Conservation (phyloP, 35 echinoderm and acorn worm species). For the Diadema setosum region DNA sequence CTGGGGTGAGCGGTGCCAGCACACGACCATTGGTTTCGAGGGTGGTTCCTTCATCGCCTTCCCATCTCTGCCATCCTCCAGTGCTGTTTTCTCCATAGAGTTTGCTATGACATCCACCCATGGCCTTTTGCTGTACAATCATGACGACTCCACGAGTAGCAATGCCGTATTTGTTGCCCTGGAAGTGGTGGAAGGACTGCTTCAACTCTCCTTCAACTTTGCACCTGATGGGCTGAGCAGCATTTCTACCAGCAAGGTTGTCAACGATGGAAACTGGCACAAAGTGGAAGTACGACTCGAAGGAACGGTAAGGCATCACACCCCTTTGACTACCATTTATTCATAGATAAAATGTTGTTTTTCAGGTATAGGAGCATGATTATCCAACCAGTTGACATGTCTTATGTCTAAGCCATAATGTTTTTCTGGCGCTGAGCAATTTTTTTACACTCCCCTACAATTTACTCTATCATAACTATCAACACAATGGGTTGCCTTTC, state of each 20-base stretch:
- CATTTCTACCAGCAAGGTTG: constrained; percentile 45
- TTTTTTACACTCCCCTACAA: too few species aligned
- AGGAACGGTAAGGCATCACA: constrained; percentile 81
- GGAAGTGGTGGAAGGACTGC: constrained; percentile 55
- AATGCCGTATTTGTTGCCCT: constrained; percentile 75
- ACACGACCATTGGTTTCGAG: constrained; percentile 76
- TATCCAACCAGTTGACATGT: too few species aligned
- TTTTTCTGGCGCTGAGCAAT: too few species aligned
- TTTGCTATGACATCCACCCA: constrained; percentile 66
- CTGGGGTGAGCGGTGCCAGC: constrained; percentile 67
- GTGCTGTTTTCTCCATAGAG: constrained; percentile 60
- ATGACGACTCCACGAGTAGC: constrained; percentile 56
- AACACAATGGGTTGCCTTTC: too few species aligned
- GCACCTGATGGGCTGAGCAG: constrained; percentile 32
- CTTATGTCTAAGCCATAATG: too few species aligned
- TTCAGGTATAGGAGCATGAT: too few species aligned
- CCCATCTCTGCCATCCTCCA: not conserved
- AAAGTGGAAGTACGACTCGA: constrained; percentile 63
- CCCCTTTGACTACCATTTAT: too few species aligned
- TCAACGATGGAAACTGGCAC: constrained; percentile 88
- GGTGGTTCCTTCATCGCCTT: constrained; percentile 64
- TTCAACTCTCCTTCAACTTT: constrained; percentile 70
- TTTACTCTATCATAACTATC: too few species aligned
- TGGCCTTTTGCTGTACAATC: constrained; percentile 87
- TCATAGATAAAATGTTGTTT: too few species aligned